Conservation (phyloP, 2,797 vertebrate genomes). For the Xerus rutilus region DNA sequence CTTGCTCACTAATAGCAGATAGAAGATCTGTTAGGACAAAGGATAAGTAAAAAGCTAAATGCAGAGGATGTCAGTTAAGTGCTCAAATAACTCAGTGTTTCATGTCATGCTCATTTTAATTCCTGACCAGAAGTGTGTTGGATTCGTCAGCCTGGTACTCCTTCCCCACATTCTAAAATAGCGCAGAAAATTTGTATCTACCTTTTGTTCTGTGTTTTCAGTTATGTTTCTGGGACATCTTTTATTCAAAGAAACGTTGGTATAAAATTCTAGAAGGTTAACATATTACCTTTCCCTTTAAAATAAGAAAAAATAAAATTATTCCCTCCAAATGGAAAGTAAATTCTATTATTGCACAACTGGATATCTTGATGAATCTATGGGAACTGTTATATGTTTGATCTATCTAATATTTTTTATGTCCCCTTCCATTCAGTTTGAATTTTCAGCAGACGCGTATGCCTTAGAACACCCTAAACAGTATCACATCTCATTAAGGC, state of each 20-base stretch:
- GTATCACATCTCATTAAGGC: conserved; percentile 67
- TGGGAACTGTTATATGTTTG: not conserved
- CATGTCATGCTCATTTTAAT: not conserved
- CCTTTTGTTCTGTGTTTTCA: not conserved
- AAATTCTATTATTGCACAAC: not conserved
- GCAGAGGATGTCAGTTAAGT: not conserved
- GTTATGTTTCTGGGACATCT: not conserved
- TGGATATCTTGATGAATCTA: not conserved
- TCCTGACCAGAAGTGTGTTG: not conserved
- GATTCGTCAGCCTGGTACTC: not conserved
- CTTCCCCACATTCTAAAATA: not conserved
- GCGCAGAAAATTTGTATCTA: not conserved
- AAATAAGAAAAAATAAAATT: not conserved
- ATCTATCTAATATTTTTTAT: not conserved
- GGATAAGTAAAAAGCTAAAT: not conserved
- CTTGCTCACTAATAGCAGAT: not conserved
- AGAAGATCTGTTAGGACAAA: not conserved
- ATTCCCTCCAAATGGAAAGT: not conserved
- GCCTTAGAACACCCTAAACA: conserved; percentile 47
- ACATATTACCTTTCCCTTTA: not conserved
- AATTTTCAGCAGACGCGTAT: not conserved
- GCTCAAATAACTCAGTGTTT: not conserved
- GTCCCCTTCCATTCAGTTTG: conserved; percentile 5
- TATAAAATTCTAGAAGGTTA: not conserved
- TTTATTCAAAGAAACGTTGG: conserved; percentile 34